Conservation (phyloP, 2,113 vertebrate genomes). For the Lepidiolamprologus cunningtoni region DNA sequence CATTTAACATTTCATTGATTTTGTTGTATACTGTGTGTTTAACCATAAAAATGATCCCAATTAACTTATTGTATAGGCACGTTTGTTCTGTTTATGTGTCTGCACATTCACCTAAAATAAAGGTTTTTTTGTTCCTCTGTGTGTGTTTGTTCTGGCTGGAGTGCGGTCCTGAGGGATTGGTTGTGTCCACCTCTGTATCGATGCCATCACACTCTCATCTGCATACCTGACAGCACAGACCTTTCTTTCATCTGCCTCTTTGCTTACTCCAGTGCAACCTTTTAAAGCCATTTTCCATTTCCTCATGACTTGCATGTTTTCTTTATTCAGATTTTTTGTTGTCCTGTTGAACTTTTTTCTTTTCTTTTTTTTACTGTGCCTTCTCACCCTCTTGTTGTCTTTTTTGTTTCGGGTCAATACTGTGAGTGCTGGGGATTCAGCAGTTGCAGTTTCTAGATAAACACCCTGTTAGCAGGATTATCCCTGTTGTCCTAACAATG, state of each 20-base stretch:
- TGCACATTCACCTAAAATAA: background rate
- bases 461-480: slow-evolving; percentile 77
- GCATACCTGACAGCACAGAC: slow-evolving; percentile 53
- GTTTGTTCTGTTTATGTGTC: slow-evolving; percentile 15
- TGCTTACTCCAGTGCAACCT: background rate
- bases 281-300: background rate
- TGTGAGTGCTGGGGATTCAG: slow-evolving; percentile 66
- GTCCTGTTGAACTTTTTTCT: background rate
- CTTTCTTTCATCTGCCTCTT: background rate
- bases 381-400: background rate
- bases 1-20: background rate
- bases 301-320: background rate
- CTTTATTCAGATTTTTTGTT: background rate
- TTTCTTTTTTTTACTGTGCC: background rate
- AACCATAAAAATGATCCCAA: background rate
- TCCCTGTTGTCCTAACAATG: slow-evolving; percentile 71
- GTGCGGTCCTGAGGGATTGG: slow-evolving; percentile 33
- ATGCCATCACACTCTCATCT: slow-evolving; percentile 53
- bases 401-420: slow-evolving; percentile 60
- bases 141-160: slow-evolving; percentile 3
- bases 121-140: slow-evolving; percentile 18
- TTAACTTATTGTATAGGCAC: background rate
- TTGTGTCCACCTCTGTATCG: slow-evolving; percentile 53
- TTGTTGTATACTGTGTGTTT: background rate
- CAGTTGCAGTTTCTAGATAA: slow-evolving; percentile 66